These are phyloP conservation scores for Heterodera filipjevi DNA, from an alignment of 2,888 invertebrate species.

Conservation along the genomic window DNA sequence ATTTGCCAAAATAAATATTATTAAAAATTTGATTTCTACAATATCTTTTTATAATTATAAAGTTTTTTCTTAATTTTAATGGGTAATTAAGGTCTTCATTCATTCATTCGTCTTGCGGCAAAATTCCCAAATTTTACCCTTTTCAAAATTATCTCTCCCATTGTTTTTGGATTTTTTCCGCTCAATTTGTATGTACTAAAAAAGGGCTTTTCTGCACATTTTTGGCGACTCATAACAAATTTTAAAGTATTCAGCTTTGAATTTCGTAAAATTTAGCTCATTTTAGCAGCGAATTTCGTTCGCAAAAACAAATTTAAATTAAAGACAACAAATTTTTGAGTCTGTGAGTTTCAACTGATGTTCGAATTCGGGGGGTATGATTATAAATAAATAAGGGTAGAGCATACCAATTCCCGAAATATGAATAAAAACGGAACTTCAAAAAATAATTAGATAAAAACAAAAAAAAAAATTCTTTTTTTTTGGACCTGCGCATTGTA, in stretches of 20 bases:
- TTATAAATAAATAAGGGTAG: too few relatives aligned
- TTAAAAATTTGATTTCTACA: too few relatives aligned
- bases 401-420: too few relatives aligned
- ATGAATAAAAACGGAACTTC: conserved; percentile 14
- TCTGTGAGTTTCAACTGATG: too few relatives aligned
- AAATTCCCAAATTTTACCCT: neutral
- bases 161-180: neutral
- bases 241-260: too few relatives aligned
- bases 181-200: neutral
- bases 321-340: neutral
- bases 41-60: too few relatives aligned
- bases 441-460: too few relatives aligned
- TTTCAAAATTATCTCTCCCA: neutral
- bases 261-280: too few relatives aligned
- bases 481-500: conserved; percentile 33
- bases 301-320: conserved; percentile 3
- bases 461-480: neutral
- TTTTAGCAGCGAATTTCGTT: too few relatives aligned
- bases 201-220: neutral
- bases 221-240: neutral
- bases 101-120: neutral
- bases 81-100: neutral
- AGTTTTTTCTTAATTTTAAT: too few relatives aligned
- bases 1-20: too few relatives aligned
- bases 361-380: too few relatives aligned